Conservation (phyloP, 2,797 vertebrate genomes). For the Sarcoramphus papa region DNA sequence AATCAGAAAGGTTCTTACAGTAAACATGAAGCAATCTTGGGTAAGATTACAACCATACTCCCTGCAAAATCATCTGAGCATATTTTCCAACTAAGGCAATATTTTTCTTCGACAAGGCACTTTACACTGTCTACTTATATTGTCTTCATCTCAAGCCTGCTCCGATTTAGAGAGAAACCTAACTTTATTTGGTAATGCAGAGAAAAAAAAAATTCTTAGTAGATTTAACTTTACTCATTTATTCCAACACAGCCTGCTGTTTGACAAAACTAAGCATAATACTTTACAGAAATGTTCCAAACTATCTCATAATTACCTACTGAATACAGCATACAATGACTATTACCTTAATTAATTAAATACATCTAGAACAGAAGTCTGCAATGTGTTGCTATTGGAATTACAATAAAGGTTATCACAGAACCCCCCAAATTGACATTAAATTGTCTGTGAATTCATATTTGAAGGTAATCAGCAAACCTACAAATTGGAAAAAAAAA, state of each 20-base stretch:
- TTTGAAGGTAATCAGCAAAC: conserved; percentile 19
- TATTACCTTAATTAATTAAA: background rate
- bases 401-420: background rate
- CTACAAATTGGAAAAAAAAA: background rate
- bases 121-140: background rate
- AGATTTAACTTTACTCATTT: conserved; percentile 4
- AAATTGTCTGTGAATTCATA: background rate
- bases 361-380: background rate
- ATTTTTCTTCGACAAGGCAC: background rate
- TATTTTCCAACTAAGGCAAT: background rate
- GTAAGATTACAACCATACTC: background rate
- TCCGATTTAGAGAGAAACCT: background rate
- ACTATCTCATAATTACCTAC: conserved; percentile 41
- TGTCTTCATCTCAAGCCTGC: background rate
- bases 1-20: background rate
- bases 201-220: background rate
- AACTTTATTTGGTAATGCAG: background rate
- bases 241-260: background rate
- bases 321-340: background rate
- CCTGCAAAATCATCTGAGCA: background rate
- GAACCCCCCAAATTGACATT: background rate
- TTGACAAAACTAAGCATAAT: conserved; percentile 45
- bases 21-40: background rate
- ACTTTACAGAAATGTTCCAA: conserved; percentile 13
- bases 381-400: background rate